Evolutionary conservation across 2,797 vertebrate genomes (phyloP).

Genomic region (Platyrinchus mystaceus): DNA sequence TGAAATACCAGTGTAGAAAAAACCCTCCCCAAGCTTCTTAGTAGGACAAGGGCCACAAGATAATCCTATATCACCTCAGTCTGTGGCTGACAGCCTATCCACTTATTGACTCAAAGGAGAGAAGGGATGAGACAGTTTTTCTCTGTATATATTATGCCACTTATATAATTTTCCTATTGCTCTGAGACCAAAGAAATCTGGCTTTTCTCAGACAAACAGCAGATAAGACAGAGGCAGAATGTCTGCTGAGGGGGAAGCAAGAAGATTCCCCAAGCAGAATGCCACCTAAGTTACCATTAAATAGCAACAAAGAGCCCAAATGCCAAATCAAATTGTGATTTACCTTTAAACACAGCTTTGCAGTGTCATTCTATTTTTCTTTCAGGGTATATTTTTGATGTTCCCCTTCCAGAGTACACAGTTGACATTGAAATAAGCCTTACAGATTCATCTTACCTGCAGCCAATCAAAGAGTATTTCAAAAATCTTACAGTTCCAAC

Average conservation of each 20-base stretch:
- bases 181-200: neutral
- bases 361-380: neutral
- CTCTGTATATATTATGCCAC: neutral
- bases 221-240: neutral
- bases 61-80: neutral
- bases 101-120: neutral
- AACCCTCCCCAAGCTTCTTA: fast-evolving
- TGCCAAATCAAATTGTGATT: neutral
- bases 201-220: neutral
- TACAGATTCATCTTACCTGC: constrained; percentile 51
- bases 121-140: neutral
- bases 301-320: neutral
- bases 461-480: constrained; percentile 50
- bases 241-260: neutral
- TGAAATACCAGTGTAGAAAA: neutral
- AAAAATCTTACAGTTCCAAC: constrained; percentile 27
- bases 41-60: neutral
- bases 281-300: neutral
- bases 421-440: constrained; percentile 71
- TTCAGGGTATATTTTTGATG: constrained; percentile 22
- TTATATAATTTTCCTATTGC: neutral
- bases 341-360: neutral
- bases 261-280: neutral
- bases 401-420: neutral
- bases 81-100: neutral